phyloP scores from a whole-genome alignment of 2,113 vertebrate species.

The Plecotus auritus region DNA sequence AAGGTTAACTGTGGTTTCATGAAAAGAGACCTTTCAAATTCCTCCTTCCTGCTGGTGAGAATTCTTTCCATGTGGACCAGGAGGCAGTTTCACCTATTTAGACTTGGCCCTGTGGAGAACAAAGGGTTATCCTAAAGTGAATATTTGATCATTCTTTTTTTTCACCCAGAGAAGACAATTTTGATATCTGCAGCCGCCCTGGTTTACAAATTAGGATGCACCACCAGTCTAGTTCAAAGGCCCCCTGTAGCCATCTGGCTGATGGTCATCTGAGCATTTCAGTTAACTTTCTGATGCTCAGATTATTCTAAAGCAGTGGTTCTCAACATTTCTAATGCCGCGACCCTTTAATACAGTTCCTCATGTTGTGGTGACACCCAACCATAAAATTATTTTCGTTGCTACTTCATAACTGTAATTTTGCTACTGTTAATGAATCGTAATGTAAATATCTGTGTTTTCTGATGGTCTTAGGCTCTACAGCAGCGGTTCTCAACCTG shows the following conservation, averaged over 20 bases:
- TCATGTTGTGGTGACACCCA: too few relatives aligned
- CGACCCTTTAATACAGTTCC: too few relatives aligned
- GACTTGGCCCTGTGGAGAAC: neutral
- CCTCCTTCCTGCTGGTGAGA: neutral
- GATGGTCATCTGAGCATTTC: neutral
- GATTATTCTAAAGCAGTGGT: neutral
- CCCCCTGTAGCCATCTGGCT: neutral
- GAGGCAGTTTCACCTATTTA: neutral
- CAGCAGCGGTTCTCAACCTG: too few relatives aligned
- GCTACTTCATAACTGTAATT: too few relatives aligned
- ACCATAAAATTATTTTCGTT: too few relatives aligned
- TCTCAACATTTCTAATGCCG: too few relatives aligned
- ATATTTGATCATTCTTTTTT: neutral
- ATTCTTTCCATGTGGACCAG: neutral
- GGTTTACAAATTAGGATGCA: neutral
- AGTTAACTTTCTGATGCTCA: neutral
- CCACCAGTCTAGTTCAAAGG: neutral
- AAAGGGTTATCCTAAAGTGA: constrained; percentile 19
- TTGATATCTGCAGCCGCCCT: neutral
- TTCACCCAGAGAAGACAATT: neutral
- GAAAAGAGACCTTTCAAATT: constrained; percentile 6
- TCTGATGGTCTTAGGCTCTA: too few relatives aligned
- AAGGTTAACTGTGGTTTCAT: neutral
- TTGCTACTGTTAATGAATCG: too few relatives aligned
- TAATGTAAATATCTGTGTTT: too few relatives aligned